phyloP scores from a whole-genome alignment of 2,797 vertebrate species.

The Neosalanx taihuensis region DNA sequence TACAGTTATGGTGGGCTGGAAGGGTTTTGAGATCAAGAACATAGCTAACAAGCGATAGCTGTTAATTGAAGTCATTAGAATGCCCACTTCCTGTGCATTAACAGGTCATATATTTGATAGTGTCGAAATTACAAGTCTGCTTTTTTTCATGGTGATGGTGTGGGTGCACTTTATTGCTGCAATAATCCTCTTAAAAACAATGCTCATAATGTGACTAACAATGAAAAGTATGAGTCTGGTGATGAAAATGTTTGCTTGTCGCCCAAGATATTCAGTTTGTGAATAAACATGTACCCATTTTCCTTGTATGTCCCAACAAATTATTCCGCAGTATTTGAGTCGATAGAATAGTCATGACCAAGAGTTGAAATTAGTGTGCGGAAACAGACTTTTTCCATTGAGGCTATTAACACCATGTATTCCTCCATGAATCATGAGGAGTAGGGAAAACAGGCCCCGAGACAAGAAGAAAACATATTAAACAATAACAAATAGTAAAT shows the following conservation, averaged over 20 bases:
- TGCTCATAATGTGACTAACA: slow-evolving; percentile 29
- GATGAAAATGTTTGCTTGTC: slow-evolving; percentile 47
- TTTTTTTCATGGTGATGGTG: neutral
- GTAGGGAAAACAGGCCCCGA: slow-evolving; percentile 38
- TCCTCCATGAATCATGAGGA: slow-evolving; percentile 52
- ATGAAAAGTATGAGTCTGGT: slow-evolving; percentile 52
- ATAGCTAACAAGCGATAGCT: too few relatives aligned
- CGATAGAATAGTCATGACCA: slow-evolving; percentile 48
- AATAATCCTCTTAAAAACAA: slow-evolving; percentile 30
- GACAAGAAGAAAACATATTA: slow-evolving; percentile 49
- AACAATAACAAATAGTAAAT: slow-evolving; percentile 52
- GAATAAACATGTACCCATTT: slow-evolving; percentile 37
- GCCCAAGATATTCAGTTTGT: slow-evolving; percentile 42
- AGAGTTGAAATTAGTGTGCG: neutral
- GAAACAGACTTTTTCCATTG: neutral
- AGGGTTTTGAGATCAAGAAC: too few relatives aligned
- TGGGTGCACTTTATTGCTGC: slow-evolving; percentile 4
- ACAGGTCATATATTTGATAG: neutral
- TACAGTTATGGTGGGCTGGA: too few relatives aligned
- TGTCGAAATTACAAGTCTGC: neutral
- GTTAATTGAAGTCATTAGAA: too few relatives aligned
- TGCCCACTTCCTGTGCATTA: too few relatives aligned
- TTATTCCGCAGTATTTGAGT: slow-evolving; percentile 38
- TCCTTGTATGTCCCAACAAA: slow-evolving; percentile 35
- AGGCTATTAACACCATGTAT: slow-evolving; percentile 25